phyloP scores from a whole-genome alignment of 1,140 invertebrate species.

The Pygmarrhopalites habei region DNA sequence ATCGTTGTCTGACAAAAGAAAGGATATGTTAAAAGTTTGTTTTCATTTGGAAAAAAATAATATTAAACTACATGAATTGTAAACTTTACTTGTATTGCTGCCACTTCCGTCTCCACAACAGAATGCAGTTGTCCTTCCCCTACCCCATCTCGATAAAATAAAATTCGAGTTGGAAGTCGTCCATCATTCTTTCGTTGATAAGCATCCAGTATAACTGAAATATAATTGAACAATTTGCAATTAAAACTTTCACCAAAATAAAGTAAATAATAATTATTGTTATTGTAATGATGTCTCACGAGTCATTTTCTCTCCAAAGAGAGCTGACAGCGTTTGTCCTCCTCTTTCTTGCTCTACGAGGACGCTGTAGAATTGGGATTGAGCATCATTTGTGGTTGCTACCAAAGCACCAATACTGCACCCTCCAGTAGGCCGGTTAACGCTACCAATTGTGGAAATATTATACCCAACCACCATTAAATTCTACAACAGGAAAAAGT shows the following conservation, averaged over 20 bases:
- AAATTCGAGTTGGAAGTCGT: constrained; percentile 38
- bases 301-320: not conserved
- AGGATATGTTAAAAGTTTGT: too few relatives aligned
- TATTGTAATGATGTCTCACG: too few relatives aligned
- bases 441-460: constrained; percentile 63
- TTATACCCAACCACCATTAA: constrained; percentile 85
- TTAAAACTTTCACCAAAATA: too few relatives aligned
- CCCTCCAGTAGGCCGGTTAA: constrained; percentile 45
- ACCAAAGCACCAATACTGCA: constrained; percentile 67
- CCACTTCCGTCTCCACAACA: constrained; percentile 47
- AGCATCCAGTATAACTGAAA: not conserved
- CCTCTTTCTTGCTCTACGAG: constrained; percentile 60
- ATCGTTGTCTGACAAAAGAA: too few relatives aligned
- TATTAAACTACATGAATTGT: too few relatives aligned
- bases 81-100: constrained; percentile 22
- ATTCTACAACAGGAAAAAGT: constrained; percentile 41
- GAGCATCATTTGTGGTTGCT: constrained; percentile 58
- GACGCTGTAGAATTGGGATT: constrained; percentile 60
- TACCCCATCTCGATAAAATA: constrained; percentile 44
- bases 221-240: too few relatives aligned
- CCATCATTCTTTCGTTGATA: not conserved
- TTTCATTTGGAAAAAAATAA: too few relatives aligned
- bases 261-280: too few relatives aligned
- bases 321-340: too few relatives aligned
- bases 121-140: constrained; percentile 49